A percentile compares a stretch with the other conserved stretches of the same genome.
These are phyloP conservation scores for Eudemis profundana DNA, from an alignment of 2,888 invertebrate genomes.

Conservation along the genomic window DNA sequence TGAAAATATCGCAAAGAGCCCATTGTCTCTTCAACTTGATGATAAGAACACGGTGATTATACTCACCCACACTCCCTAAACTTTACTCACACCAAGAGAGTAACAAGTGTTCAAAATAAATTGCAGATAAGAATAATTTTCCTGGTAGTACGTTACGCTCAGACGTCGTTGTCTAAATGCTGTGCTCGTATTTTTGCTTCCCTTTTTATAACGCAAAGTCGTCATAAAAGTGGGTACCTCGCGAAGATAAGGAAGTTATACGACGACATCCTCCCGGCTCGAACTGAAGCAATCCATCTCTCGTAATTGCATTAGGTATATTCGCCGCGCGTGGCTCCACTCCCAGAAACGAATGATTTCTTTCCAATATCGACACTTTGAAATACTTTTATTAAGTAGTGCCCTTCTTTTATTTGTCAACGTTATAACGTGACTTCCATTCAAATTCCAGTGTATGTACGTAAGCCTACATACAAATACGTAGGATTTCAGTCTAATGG, in stretches of 20 bases:
- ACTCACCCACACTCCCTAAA: neutral
- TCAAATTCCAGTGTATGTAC: no score
- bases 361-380: slow-evolving; percentile 60
- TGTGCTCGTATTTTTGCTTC: slow-evolving; percentile 56
- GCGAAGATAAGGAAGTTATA: slow-evolving; percentile 66
- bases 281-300: slow-evolving; percentile 70
- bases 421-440: slow-evolving; percentile 28
- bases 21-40: neutral
- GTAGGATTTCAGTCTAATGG: no score
- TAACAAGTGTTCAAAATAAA: slow-evolving; percentile 40
- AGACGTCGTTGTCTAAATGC: slow-evolving; percentile 43
- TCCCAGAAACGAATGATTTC: slow-evolving; percentile 60
- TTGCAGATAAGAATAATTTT: slow-evolving; percentile 44
- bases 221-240: slow-evolving; percentile 61
- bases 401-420: slow-evolving; percentile 42
- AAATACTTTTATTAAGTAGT: slow-evolving; percentile 49
- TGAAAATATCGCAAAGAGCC: slow-evolving; percentile 11
- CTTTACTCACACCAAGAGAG: slow-evolving; percentile 6
- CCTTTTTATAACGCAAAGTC: slow-evolving; percentile 62
- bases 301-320: slow-evolving; percentile 72
- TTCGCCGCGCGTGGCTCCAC: slow-evolving; percentile 64
- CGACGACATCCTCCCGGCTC: slow-evolving; percentile 62
- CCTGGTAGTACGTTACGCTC: slow-evolving; percentile 40
- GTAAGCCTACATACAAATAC: no score
- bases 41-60: slow-evolving; percentile 5